Percentiles rank a stretch among this genome's conserved stretches.
Evolutionary conservation across 2,797 vertebrate genomes (phyloP).

Genomic region (Falco concolor): DNA sequence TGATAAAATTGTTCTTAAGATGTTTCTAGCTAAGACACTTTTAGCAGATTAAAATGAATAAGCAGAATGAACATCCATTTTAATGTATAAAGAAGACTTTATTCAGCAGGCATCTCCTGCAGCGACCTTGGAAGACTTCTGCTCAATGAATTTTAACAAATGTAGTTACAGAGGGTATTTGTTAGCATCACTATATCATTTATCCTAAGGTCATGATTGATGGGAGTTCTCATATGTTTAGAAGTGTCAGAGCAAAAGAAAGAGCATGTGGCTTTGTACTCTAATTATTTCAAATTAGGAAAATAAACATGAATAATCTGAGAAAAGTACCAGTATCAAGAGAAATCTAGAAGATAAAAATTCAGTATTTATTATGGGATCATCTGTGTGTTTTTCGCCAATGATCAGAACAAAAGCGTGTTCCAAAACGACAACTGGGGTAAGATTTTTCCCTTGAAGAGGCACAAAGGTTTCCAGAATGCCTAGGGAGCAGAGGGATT

Average conservation of each 20-base stretch:
- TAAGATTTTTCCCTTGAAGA: background rate
- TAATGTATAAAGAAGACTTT: background rate
- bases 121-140: constrained; percentile 8
- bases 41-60: constrained; percentile 60
- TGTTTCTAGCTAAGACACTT: constrained; percentile 49
- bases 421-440: background rate
- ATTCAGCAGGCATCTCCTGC: background rate
- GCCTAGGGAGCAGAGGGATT: background rate
- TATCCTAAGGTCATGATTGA: background rate
- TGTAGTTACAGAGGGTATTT: background rate
- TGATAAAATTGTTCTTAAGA: constrained; percentile 55
- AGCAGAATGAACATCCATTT: constrained; percentile 23
- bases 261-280: background rate
- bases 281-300: background rate
- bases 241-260: background rate
- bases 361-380: background rate
- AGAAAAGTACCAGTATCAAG: background rate
- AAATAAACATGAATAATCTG: background rate
- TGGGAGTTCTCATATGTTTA: background rate
- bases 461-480: background rate
- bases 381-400: background rate
- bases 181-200: background rate
- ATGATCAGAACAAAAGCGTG: background rate
- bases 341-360: background rate
- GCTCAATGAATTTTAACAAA: background rate